Evolutionary conservation across 2,113 vertebrate genomes (phyloP).

Genomic region (Nothocercus julius): DNA sequence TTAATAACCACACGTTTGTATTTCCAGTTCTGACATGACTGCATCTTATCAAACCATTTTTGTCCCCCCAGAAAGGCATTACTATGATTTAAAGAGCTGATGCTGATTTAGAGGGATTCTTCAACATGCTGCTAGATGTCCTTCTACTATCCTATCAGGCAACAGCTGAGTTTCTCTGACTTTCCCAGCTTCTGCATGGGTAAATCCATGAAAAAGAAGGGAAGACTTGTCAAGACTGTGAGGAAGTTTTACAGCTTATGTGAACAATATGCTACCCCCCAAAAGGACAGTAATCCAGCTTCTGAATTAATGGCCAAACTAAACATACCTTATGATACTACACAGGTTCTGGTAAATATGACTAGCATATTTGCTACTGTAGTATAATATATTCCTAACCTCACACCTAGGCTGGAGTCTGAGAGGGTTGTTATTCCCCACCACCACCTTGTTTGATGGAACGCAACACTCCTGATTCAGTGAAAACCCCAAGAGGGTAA

Average conservation of each 20-base stretch:
- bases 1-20: constrained; percentile 38
- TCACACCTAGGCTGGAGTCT: not conserved
- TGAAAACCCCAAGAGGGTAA: not conserved
- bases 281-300: not conserved
- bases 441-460: not conserved
- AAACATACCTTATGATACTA: not conserved
- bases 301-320: not conserved
- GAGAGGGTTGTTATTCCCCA: not conserved
- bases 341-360: not conserved
- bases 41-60: not conserved
- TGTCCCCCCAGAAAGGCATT: not conserved
- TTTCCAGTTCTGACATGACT: constrained; percentile 27
- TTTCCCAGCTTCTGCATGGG: not conserved
- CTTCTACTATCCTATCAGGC: not conserved
- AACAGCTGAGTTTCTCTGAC: not conserved
- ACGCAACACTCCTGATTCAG: not conserved
- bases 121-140: not conserved
- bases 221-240: not conserved
- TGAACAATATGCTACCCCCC: not conserved
- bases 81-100: not conserved
- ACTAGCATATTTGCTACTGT: not conserved
- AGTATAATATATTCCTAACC: not conserved
- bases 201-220: not conserved
- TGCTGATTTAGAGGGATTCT: not conserved
- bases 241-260: not conserved